Conservation (phyloP, 2,888 invertebrate genomes). For the Copidosoma aretas region DNA sequence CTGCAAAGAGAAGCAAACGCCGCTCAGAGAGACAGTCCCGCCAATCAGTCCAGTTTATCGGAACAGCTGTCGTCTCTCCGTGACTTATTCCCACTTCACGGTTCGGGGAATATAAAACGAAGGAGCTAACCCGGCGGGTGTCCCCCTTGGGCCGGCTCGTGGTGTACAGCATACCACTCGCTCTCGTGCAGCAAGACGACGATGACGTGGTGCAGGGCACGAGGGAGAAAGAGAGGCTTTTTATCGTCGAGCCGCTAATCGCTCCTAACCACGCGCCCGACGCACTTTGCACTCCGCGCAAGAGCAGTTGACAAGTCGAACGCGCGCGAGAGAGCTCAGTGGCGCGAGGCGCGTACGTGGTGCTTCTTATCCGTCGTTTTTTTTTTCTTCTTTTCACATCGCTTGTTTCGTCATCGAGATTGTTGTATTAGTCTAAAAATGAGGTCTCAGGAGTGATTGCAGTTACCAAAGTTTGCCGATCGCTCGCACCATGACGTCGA, state of each 20-base stretch:
- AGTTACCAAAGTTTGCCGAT: no score
- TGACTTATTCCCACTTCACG: background rate
- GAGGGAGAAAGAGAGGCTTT: slow-evolving; percentile 14
- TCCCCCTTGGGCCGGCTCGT: no score
- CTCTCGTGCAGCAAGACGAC: no score
- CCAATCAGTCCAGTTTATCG: no score
- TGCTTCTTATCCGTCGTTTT: background rate
- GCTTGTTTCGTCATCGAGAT: no score
- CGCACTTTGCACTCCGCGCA: slow-evolving; percentile 4
- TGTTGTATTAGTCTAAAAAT: background rate
- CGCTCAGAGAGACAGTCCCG: no score
- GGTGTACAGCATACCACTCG: no score
- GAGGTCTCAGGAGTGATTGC: background rate
- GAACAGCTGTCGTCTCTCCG: background rate
- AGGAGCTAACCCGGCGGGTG: no score
- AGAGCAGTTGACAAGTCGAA: slow-evolving; percentile 24
- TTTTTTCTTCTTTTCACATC: no score
- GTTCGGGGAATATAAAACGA: no score
- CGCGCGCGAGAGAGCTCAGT: background rate
- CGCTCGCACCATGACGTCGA: slow-evolving; percentile 10
- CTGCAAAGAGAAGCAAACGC: no score
- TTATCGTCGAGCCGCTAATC: slow-evolving; percentile 36
- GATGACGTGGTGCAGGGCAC: no score
- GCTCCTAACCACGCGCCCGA: slow-evolving; percentile 29
- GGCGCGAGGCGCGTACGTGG: background rate